phyloP scores from a whole-genome alignment of 2,888 invertebrate species.

The Oscheius sp. region DNA sequence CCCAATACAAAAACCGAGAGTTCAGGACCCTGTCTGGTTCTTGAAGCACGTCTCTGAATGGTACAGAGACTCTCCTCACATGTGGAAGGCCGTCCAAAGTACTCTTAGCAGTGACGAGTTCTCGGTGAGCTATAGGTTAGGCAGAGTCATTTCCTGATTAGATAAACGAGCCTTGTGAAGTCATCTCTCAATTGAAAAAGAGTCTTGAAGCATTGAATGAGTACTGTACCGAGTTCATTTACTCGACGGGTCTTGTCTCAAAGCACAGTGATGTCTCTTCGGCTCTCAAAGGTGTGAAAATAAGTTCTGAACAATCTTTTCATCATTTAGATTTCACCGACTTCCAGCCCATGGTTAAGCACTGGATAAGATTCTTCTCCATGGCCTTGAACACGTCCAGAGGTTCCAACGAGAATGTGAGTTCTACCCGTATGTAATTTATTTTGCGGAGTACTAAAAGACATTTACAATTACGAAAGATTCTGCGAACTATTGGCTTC shows the following conservation, averaged over 20 bases:
- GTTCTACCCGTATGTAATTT: slow-evolving; percentile 3
- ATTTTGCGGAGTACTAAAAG: neutral
- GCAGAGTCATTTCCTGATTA: neutral
- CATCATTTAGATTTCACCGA: neutral
- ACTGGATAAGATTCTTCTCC: slow-evolving; percentile 1
- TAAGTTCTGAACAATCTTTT: neutral
- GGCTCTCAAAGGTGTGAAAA: neutral
- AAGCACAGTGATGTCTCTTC: neutral
- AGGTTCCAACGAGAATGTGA: slow-evolving; percentile 3
- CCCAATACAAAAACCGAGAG: too few species aligned
- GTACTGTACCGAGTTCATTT: slow-evolving; percentile 18
- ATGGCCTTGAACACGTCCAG: slow-evolving; percentile 6
- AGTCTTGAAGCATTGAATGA: neutral
- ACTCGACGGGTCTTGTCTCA: neutral
- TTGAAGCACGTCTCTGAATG: slow-evolving; percentile 11
- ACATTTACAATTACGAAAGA: neutral
- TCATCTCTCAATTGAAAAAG: neutral
- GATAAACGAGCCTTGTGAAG: neutral
- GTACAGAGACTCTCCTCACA: neutral
- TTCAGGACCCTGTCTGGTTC: neutral
- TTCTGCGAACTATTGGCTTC: slow-evolving; percentile 24
- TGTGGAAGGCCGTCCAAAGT: neutral
- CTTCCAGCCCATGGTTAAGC: neutral
- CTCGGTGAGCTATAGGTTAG: neutral
- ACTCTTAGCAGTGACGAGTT: slow-evolving; percentile 3